Evolutionary conservation across 2,888 invertebrate genomes (phyloP).

Genomic region (Epirrhoe alternata): DNA sequence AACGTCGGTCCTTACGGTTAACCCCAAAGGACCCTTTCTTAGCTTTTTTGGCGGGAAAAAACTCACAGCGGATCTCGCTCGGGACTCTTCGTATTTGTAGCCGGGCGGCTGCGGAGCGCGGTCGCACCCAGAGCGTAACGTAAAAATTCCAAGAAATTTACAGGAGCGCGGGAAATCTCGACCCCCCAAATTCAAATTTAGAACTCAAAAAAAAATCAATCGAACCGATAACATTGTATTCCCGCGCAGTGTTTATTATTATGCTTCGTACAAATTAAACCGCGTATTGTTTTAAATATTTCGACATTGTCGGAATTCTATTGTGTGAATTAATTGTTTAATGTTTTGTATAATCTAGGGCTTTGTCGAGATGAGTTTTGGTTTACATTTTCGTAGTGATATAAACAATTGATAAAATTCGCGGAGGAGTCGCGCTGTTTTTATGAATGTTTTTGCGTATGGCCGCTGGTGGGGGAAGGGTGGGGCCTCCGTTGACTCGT

Average conservation of each 20-base stretch:
- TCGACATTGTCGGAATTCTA: slow-evolving; percentile 77
- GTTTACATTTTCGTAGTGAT: slow-evolving; percentile 74
- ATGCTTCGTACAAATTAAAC: slow-evolving; percentile 74
- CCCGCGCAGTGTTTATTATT: slow-evolving; percentile 72
- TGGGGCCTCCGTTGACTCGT: slow-evolving; percentile 80
- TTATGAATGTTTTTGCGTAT: slow-evolving; percentile 84
- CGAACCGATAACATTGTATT: slow-evolving; percentile 62
- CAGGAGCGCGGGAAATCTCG: slow-evolving; percentile 80
- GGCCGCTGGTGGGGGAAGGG: slow-evolving; percentile 77
- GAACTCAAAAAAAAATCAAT: slow-evolving; percentile 53
- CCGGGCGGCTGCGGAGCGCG: slow-evolving; percentile 76
- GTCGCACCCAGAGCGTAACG: slow-evolving; percentile 64
- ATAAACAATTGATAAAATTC: slow-evolving; percentile 81
- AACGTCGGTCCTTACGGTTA: slow-evolving; percentile 70
- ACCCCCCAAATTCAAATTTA: slow-evolving; percentile 49
- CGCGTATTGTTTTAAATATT: slow-evolving; percentile 77
- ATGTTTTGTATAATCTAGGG: slow-evolving; percentile 70
- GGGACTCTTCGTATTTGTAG: slow-evolving; percentile 72
- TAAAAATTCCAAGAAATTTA: slow-evolving; percentile 57
- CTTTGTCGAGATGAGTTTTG: slow-evolving; percentile 67
- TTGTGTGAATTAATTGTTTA: slow-evolving; percentile 78
- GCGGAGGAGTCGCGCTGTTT: slow-evolving; percentile 79
- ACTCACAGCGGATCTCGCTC: slow-evolving; percentile 60
- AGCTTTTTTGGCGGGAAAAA: slow-evolving; percentile 80
- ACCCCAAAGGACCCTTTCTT: slow-evolving; percentile 79